Evolutionary conservation across 2,113 vertebrate genomes (phyloP).

Genomic region (Callopanchax toddi): DNA sequence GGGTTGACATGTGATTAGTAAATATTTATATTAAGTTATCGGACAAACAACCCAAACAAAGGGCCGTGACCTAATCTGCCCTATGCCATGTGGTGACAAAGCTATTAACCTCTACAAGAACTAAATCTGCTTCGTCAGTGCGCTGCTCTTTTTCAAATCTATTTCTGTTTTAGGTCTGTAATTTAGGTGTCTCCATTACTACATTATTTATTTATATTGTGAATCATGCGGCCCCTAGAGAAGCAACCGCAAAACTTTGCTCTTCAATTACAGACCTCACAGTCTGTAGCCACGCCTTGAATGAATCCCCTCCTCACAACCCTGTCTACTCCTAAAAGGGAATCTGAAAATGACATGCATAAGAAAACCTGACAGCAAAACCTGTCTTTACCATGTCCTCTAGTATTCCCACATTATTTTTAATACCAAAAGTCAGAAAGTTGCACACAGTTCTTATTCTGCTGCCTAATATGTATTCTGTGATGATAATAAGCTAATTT

Average conservation of each 20-base stretch:
- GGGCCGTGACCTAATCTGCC: conserved; percentile 30
- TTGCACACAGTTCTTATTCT: background rate
- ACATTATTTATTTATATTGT: conserved; percentile 80
- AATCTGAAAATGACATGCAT: conserved; percentile 50
- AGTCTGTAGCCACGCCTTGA: conserved; percentile 66
- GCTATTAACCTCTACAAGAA: conserved; percentile 26
- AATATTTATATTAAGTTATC: conserved; percentile 15
- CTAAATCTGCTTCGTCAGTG: conserved; percentile 46
- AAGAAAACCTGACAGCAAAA: conserved; percentile 31
- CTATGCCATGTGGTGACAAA: conserved; percentile 20
- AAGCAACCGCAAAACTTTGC: conserved; percentile 71
- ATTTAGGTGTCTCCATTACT: conserved; percentile 79
- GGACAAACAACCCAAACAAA: background rate
- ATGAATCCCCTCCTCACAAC: conserved; percentile 67
- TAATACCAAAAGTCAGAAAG: conserved; percentile 26
- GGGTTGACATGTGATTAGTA: background rate
- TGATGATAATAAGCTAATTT: conserved; percentile 18
- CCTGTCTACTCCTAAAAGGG: conserved; percentile 27
- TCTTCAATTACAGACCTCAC: conserved; percentile 79
- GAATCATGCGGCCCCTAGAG: conserved; percentile 72
- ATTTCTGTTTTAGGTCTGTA: conserved; percentile 75
- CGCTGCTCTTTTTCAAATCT: conserved; percentile 60
- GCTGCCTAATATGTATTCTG: conserved; percentile 4
- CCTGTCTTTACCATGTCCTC: conserved; percentile 16
- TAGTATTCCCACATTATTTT: conserved; percentile 4